phyloP scores from a whole-genome alignment of 2,113 vertebrate species.

The Tyto alba region DNA sequence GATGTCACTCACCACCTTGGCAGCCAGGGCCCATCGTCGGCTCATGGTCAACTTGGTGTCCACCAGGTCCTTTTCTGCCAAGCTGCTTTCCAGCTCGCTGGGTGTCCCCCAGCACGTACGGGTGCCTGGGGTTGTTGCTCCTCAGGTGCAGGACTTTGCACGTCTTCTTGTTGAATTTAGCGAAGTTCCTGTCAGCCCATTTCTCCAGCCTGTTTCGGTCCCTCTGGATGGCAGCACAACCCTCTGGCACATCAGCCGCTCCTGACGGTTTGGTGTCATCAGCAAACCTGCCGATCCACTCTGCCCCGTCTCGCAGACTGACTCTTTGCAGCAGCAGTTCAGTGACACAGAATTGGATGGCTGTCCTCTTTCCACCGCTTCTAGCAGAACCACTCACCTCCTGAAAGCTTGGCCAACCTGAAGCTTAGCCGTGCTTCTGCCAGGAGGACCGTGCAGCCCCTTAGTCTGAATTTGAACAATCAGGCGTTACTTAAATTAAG shows the following conservation, averaged over 20 bases:
- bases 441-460: neutral
- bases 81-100: neutral
- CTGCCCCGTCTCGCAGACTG: neutral
- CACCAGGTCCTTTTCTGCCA: neutral
- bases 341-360: neutral
- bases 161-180: neutral
- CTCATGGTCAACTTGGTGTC: neutral
- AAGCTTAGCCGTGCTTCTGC: neutral
- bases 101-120: neutral
- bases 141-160: neutral
- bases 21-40: too few species aligned
- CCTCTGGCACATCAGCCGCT: neutral
- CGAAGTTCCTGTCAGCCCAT: neutral
- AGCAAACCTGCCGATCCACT: neutral
- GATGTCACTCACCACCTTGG: fast-evolving
- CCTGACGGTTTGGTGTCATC: neutral
- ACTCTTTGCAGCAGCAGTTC: neutral
- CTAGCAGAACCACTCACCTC: neutral
- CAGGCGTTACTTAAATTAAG: neutral
- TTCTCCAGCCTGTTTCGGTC: neutral
- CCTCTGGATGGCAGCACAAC: neutral
- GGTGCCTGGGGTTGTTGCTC: neutral
- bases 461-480: neutral
- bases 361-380: neutral
- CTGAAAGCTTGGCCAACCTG: neutral